Base-by-base conservation (phyloP, 2,797 vertebrate genomes). In the Erethizon dorsatum region DNA sequence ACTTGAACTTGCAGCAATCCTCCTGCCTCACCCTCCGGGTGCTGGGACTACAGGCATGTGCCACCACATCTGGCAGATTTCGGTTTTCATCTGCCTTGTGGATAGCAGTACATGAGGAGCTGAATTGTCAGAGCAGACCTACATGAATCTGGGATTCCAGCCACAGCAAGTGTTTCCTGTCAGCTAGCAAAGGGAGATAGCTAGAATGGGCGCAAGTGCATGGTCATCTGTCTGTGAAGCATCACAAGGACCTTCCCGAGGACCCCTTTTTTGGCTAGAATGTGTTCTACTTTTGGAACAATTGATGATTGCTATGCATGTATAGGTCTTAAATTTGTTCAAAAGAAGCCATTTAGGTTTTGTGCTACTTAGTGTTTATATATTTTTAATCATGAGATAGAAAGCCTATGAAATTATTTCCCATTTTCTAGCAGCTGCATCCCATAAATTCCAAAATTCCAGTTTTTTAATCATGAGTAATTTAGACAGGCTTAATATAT, bases 401-500 rank as follows among this genome's bases (percentile, higher is more conserved):
- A 95, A 91, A 90, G 45, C 26, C 31, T 37, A 52, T 67, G 56
- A 92, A 31, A 78, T 96, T 92, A 85, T 37, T 17, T 96, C 67
- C 28, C 6, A 67, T 92, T 83, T 41, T 83, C 11, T 73, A 86
- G 47, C 37, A 94, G 89, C 31, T 93, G 37, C 9, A 17, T 50
- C 33, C 28, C 41, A 77, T 71, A 69, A 91, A 93, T 87, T 67
- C 22, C 82, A 88, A 90, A 92, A 87, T 47, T 57, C 41, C 31
- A n/a, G 14, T 83, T 56, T 83, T 67, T 78, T 18, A 56, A 89
- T 2, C 11, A 26, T 91, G 45, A 94, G 8, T 28, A 71, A 91
- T 88, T 93, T 95, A 96, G 63, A 54, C 45, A 93, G 79, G 91
- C 50, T 56, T 61, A 41, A 88, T 88, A 84, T 52, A 84, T 71